Base-by-base conservation (phyloP, 1,140 invertebrate genomes). In the Aporrectodea caliginosa region DNA sequence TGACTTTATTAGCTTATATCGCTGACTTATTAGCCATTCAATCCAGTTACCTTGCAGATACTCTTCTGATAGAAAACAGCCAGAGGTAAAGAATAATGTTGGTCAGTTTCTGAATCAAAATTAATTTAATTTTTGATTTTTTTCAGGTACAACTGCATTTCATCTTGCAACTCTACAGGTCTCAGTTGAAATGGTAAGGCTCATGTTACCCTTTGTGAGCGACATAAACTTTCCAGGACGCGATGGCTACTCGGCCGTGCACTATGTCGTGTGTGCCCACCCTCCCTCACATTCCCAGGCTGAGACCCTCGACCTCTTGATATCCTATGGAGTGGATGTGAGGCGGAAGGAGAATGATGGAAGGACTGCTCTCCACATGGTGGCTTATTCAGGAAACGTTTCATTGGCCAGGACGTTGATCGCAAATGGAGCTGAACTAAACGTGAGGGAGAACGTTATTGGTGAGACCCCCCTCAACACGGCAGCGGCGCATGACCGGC, bases 151-250 rank as follows among this genome's bases (percentile, higher is more conserved):
- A 2, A 12, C 70, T 29, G 2, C 70, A 6, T 72, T 72, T 32
- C 31, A 29, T 32, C n/a, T 72, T 27, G 70, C 70, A 6, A 6
- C 31, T 27, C 14, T 29, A 27, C 70, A 72, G 27, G 31, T 72
- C 2, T 72, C 70, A 6, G n/a, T 27, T 72, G 70, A 72, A 27
- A 72, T 72, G 70, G 70, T 72, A 2, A 72, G 70, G 70, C 2
- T 32, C n/a, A 2, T 72, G 2, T 32, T 72, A 27, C 70, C 70
- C 2, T 72, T 72, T 29, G 70, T 72, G 2, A 27, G 31, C 6
- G 31, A 72, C n/a, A 12, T 72, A 27, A 72, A 72, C 31, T 72
- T 32, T 29, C 2, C 31, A 6, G 70, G 31, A 27, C n/a, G n/a
- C 70, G 27, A 72, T 32, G 70, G 27, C 70, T 29, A 2, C 2